Evolutionary conservation across 2,113 vertebrate genomes (phyloP).

Genomic region (Notothenia coriiceps): DNA sequence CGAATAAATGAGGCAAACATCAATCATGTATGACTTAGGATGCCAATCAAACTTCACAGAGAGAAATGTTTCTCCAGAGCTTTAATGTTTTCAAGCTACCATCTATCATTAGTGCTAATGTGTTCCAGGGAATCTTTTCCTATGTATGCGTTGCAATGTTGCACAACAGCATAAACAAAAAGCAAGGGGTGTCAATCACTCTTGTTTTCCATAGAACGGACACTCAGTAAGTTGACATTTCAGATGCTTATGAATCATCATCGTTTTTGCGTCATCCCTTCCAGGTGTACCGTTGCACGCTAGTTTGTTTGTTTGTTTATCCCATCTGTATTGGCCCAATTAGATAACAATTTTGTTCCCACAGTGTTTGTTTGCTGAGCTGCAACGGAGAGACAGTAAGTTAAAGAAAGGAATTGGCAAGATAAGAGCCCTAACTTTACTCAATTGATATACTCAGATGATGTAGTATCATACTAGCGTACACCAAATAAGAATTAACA

Average conservation of each 20-base stretch:
- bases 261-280: not conserved
- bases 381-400: not conserved
- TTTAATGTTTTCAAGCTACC: conserved; percentile 6
- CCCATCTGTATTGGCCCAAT: not conserved
- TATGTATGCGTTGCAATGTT: not conserved
- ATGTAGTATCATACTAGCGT: too few species aligned
- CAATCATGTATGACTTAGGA: conserved; percentile 9
- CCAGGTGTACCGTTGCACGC: conserved; percentile 2
- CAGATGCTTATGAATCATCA: conserved; percentile 19
- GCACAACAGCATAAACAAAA: not conserved
- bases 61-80: conserved; percentile 28
- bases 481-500: too few species aligned
- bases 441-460: too few species aligned
- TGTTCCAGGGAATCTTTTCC: conserved; percentile 30
- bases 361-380: not conserved
- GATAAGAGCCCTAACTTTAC: too few species aligned
- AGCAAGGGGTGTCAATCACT: not conserved
- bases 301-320: not conserved
- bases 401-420: too few species aligned
- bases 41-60: conserved; percentile 18
- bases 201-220: not conserved
- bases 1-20: conserved; percentile 2
- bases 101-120: conserved; percentile 26
- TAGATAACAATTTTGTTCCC: not conserved
- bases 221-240: not conserved